Percentiles rank a stretch among this genome's conserved stretches.
phyloP scores from a whole-genome alignment of 2,888 invertebrate genomes.

The Branchellion lobata region DNA sequence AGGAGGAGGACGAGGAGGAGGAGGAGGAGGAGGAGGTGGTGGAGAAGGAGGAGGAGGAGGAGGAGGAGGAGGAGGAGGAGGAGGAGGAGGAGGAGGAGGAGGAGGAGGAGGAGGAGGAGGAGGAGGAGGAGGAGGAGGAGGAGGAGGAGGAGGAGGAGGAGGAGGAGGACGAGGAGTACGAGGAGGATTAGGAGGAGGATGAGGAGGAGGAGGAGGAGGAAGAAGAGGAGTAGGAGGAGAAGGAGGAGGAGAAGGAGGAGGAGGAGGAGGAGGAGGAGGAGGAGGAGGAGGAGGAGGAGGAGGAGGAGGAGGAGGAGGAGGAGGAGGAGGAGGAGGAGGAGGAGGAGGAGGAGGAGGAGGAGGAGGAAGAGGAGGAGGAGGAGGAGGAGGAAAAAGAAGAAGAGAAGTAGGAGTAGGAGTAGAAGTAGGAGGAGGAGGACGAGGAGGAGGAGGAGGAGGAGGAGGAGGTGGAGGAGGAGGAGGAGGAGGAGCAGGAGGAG shows the following conservation, averaged over 20 bases:
- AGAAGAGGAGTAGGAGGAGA: too few species aligned
- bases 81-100: neutral
- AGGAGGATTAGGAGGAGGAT: too few species aligned
- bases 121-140: neutral
- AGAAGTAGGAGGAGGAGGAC: too few species aligned
- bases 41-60: neutral
- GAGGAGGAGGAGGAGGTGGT: neutral
- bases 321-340: conserved; percentile 12
- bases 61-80: neutral
- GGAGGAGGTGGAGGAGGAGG: too few species aligned
- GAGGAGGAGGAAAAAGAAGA: conserved; percentile 1
- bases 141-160: neutral
- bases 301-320: neutral
- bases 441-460: neutral
- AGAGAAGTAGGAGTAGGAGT: too few species aligned
- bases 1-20: neutral
- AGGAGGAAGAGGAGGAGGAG: neutral
- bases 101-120: neutral
- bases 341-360: neutral
- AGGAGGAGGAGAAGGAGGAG: neutral
- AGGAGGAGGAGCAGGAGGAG: too few species aligned
- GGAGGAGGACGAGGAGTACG: too few species aligned
- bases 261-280: neutral
- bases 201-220: too few species aligned
- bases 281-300: neutral